A percentile compares a stretch with the other conserved stretches of the same genome.
Evolutionary conservation across 2,888 invertebrate species (phyloP).

Genomic region (Abrostola triplasia): DNA sequence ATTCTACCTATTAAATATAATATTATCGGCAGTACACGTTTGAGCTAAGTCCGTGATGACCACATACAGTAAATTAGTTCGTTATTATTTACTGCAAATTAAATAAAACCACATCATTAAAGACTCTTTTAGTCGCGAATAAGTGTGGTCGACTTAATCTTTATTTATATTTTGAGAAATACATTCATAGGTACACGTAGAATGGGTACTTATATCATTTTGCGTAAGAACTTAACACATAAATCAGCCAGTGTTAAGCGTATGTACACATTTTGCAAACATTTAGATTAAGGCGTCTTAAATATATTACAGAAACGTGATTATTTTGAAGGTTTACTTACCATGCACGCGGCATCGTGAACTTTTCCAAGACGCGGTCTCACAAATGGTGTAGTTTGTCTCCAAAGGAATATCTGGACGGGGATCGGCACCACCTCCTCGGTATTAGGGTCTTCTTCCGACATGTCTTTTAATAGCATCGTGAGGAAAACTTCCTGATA

Average conservation of each 20-base stretch:
- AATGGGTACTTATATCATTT: background rate
- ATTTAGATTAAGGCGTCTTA: slow-evolving; percentile 27
- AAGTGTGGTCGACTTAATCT: background rate
- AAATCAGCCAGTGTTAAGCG: slow-evolving; percentile 27
- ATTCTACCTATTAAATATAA: background rate
- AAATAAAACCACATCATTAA: background rate
- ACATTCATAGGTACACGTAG: no score
- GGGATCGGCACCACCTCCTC: slow-evolving; percentile 97
- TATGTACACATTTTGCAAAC: slow-evolving; percentile 44
- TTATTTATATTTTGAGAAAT: background rate
- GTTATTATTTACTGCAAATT: background rate
- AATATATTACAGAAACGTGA: slow-evolving; percentile 6
- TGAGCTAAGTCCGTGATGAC: no score
- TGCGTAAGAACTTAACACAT: slow-evolving; percentile 9
- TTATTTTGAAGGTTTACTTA: slow-evolving; percentile 83
- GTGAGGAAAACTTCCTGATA: slow-evolving; percentile 24
- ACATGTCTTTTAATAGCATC: slow-evolving; percentile 71
- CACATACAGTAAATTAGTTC: background rate
- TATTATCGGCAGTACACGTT: no score
- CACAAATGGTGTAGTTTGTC: slow-evolving; percentile 98
- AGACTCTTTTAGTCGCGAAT: background rate
- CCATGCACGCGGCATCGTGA: slow-evolving; percentile 99
- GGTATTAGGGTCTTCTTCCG: slow-evolving; percentile 89
- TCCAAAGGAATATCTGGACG: slow-evolving; percentile 99
- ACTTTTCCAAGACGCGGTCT: slow-evolving; percentile 98